Conservation (phyloP, 1,140 invertebrate genomes). For the Coelopa frigida region DNA sequence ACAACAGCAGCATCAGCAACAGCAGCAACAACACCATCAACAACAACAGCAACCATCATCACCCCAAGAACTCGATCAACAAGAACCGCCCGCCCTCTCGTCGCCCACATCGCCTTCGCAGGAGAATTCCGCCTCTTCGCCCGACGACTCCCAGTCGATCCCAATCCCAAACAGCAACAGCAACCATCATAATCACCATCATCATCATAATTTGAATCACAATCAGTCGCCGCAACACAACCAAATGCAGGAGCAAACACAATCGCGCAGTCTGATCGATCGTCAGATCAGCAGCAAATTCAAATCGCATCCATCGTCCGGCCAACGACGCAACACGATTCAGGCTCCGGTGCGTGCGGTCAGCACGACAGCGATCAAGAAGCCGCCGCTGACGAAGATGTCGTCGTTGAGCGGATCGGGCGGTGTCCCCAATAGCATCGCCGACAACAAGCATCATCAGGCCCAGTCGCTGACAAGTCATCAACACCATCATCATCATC, state of each 20-base stretch:
- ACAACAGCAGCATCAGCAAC: conserved; percentile 24
- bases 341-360: conserved; percentile 16
- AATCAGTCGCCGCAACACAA: conserved; percentile 14
- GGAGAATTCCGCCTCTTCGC: conserved; percentile 33
- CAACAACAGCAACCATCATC: conserved; percentile 8
- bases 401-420: conserved; percentile 21
- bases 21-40: conserved; percentile 23
- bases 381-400: conserved; percentile 31
- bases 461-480: conserved; percentile 10
- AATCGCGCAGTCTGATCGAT: conserved; percentile 27
- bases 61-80: conserved; percentile 1
- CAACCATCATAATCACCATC: conserved; percentile 13
- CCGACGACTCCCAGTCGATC: conserved; percentile 34
- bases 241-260: conserved; percentile 15
- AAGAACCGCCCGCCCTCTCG: conserved; percentile 4
- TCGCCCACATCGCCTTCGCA: conserved; percentile 18
- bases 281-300: conserved; percentile 34
- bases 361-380: conserved; percentile 27
- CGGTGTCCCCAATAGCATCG: neutral
- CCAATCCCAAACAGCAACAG: conserved; percentile 17
- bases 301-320: conserved; percentile 22
- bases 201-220: neutral
- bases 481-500: conserved; percentile 23
- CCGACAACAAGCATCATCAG: conserved; percentile 11
- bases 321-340: conserved; percentile 31